Base-by-base conservation (phyloP, 1,140 invertebrate genomes). In the Phthorimaea operculella region DNA sequence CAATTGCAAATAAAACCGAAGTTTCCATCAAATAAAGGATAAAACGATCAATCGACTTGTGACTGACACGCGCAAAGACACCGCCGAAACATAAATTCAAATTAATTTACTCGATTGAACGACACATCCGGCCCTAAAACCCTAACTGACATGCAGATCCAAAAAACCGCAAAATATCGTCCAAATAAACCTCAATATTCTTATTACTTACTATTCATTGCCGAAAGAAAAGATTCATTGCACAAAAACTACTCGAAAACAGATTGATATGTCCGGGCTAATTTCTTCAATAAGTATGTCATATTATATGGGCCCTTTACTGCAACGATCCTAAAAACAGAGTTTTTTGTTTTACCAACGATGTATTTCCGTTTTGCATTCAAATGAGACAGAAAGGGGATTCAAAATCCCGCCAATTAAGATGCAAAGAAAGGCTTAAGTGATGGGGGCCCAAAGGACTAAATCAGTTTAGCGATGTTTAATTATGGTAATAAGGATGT, bases 401-500 rank as follows among this genome's bases (percentile, higher is more conserved):
- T n/a, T n/a, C 39, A 14, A 42, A 42, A 42, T 42, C 68, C 73
- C 70, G 72, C 76, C 70, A 74, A 28, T 28, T 28, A 28, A 28
- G 21, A 4, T 28, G 21, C 21, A 28, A 28, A 28, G 21, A 28
- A 28, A 28, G 21, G 21, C 21, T 28, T 28, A 28, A 28, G 21
- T 28, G 73, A 79, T 80, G 75, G 71, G 79, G 79, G 76, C 63
- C 64, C 72, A 47, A 62, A 65, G 58, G 59, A 60, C 56, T 79
- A 79, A 82, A 79, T 82, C 72, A 28, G 76, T 28, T 28, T 79
- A 78, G 79, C 72, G 74, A 72, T 69, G 72, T 74, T 82, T 82
- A 79, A 79, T 82, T 79, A 82, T 78, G 66, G 71, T 78, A 78
- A 82, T 82, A 65, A 82, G 79, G 79, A 82, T 79, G 76, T 78